Base-by-base conservation (phyloP, 2,797 vertebrate genomes). In the Rhadinocentrus ornatus region DNA sequence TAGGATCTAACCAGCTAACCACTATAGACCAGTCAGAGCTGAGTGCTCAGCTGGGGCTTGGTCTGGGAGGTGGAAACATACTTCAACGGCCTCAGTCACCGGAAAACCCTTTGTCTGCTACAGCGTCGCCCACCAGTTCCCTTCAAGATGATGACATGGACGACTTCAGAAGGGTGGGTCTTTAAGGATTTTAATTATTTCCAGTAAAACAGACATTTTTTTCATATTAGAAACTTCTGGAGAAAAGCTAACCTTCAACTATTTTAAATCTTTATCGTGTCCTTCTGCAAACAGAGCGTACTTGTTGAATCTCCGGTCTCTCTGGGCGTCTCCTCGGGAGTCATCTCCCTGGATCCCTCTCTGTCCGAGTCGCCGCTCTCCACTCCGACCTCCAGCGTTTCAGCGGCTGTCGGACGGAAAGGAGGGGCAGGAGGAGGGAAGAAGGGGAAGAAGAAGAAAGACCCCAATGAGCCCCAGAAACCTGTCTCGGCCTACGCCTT, bases 1-100 rank as follows among this genome's bases (percentile, higher is more conserved):
- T 97, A 85, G 94, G 94, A 2, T 95, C 96, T 74, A 94, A 88
- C 87, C 96, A 96, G 83, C 89, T 97, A 75, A 97, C 96, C 81
- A 97, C 97, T 35, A 98, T 98, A 27, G 97, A 98, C 92, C 96
- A 97, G 27, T 96, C 96, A 0, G 96, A 98, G 89, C 95, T 98
- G 78, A 96, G 95, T 44, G 92, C 95, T 29, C 96, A 98, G 44
- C 95, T 98, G 70, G 96, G 96, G 10, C 94, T 98, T 7, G 95
- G 95, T 60, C 77, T 97, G 62, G 96, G 96, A 2, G 95, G 94
- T 2, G 93, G 94, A 13, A 88, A 91, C 70, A 95, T 96, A 52
- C 56, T 97, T 46, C 92, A 93, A 0, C 94, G 90, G 44, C 78
- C 89, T 1, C 94, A 94, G 85, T 96, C 96, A 0, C 96, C 96